phyloP scores from a whole-genome alignment of 2,888 invertebrate genomes.

The Portevinia maculata region DNA sequence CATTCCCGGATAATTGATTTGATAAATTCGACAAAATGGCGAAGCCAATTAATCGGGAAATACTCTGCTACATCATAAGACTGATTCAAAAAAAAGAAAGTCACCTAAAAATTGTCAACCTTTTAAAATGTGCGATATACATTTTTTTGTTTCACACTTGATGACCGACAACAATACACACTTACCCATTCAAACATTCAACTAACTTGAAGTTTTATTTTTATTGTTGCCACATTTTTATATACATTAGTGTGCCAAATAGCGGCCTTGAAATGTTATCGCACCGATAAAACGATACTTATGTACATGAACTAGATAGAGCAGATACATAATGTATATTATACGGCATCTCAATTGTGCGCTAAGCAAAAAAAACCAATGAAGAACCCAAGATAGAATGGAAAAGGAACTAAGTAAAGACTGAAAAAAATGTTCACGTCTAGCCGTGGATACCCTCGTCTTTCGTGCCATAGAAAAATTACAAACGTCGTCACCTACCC shows the following conservation, averaged over 20 bases:
- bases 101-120: neutral
- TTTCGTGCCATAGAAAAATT: conserved; percentile 22
- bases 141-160: neutral
- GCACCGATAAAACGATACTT: conserved; percentile 52
- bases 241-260: conserved; percentile 57
- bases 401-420: conserved; percentile 33
- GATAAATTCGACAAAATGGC: too few relatives aligned
- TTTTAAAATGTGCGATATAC: neutral
- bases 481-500: conserved; percentile 60
- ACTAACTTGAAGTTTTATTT: conserved; percentile 1
- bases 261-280: conserved; percentile 70
- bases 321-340: conserved; percentile 5
- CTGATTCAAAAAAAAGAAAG: too few relatives aligned
- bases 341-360: too few relatives aligned
- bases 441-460: conserved; percentile 54
- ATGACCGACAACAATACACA: conserved; percentile 5
- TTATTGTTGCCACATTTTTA: conserved; percentile 45
- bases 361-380: conserved; percentile 21
- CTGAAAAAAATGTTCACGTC: conserved; percentile 43
- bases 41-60: too few relatives aligned
- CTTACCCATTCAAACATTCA: conserved; percentile 1
- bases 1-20: too few relatives aligned
- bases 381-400: conserved; percentile 26
- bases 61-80: too few relatives aligned
- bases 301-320: conserved; percentile 14